These are phyloP conservation scores for Kuschelorhynchus macadamiae DNA, from an alignment of 2,888 invertebrate genomes.

Conservation along the genomic window DNA sequence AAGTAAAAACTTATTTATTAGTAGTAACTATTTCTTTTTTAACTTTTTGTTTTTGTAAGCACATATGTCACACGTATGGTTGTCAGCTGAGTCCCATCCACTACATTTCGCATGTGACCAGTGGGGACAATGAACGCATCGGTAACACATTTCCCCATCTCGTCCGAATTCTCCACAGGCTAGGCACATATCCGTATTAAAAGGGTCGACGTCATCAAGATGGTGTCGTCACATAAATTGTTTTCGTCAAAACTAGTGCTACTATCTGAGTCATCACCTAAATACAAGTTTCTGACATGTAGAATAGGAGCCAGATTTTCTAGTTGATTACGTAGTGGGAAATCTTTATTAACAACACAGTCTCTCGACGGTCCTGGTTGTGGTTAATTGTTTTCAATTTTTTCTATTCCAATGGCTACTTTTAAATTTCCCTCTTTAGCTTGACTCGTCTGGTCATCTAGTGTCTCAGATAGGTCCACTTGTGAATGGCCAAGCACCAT, in stretches of 20 bases:
- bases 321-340: too few species aligned
- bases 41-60: background rate
- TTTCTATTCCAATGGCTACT: background rate
- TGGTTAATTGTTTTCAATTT: too few species aligned
- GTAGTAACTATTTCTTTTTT: too few species aligned
- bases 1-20: too few species aligned
- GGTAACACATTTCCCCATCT: background rate
- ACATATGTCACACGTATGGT: conserved; percentile 2
- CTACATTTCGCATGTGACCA: conserved; percentile 4
- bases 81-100: background rate
- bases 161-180: background rate
- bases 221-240: conserved; percentile 1
- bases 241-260: background rate
- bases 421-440: background rate
- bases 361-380: too few species aligned
- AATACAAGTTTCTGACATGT: background rate
- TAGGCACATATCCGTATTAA: background rate
- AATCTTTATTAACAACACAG: too few species aligned
- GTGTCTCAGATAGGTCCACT: too few species aligned
- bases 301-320: too few species aligned
- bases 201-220: background rate
- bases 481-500: too few species aligned
- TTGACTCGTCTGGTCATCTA: too few species aligned
- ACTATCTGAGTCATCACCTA: background rate
- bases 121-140: background rate